Base-by-base conservation (phyloP, 2,797 vertebrate species). In the Luscinia luscinia region DNA sequence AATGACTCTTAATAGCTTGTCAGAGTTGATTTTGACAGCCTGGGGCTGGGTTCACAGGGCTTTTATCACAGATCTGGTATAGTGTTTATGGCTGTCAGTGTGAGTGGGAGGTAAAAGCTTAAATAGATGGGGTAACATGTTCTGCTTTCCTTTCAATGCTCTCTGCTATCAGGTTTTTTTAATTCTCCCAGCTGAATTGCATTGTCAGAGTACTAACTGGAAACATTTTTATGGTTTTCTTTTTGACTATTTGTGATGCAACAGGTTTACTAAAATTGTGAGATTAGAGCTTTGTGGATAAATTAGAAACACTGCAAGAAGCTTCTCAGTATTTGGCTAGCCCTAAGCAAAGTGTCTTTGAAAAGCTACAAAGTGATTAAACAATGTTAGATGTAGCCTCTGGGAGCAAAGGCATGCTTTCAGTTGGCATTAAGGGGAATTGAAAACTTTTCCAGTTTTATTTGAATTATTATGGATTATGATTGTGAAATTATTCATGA, bases 101-200 rank as follows among this genome's bases (percentile, higher is more conserved):
- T 78, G 94, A 95, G 95, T 93, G 68, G 91, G 94, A 96, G 79
- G 92, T 58, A 55, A 78, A 70, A 83, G 34, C 74, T 82, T 63
- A 19, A 90, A 76, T 86, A 69, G 64, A 77, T 89, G 66, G 85
- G 51, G 86, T 67, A 91, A 61, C 12, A 15, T 58, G 16, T 64
- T 90, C 46, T 83, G 28, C 59, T 89, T 92, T 87, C 61, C 61
- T 89, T 79, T 78, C 86, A 84, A 70, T 13, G 36, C 43, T 82
- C n/a, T 90, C 46, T 75, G 4, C 61, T 88, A 68, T 59, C 36
- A 77, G 49, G 19, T 48, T 58, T 83, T 67, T 67, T 12, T 1
- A 49, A 54, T 83, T 87, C 64, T 69, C 61, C 54, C 70, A 73
- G 43, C 82, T 89, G 49, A 90, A 77, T 77, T 55, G 24, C 28